These are phyloP conservation scores for Adoxophyes honmai DNA, from an alignment of 1,140 invertebrate genomes.

Conservation along the genomic window DNA sequence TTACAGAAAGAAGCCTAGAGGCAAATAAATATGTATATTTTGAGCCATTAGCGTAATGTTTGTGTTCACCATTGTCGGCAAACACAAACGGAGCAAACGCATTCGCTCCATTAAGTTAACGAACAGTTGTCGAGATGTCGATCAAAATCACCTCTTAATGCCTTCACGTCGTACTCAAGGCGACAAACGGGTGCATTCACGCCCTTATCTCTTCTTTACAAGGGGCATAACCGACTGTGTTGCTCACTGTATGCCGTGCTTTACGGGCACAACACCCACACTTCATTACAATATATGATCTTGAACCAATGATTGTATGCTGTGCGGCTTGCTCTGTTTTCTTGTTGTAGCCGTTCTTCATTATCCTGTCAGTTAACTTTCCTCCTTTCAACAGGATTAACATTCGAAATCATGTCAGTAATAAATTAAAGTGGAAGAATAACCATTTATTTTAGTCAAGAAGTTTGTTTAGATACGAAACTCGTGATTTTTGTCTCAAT, in stretches of 20 bases:
- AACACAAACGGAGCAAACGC: constrained; percentile 50
- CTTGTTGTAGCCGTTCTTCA: background rate
- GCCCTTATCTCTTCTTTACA: background rate
- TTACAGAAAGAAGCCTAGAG: background rate
- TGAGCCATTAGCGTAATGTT: constrained; percentile 26
- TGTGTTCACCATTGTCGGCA: constrained; percentile 36
- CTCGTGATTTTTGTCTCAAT: no score
- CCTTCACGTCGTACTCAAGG: constrained; percentile 37
- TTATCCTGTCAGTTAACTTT: constrained; percentile 5
- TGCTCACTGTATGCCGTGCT: constrained; percentile 12
- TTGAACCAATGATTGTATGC: constrained; percentile 41
- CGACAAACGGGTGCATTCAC: background rate
- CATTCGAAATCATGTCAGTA: no score
- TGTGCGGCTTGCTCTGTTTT: constrained; percentile 37
- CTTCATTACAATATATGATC: constrained; percentile 49
- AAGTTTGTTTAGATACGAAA: no score
- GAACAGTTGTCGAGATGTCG: constrained; percentile 73
- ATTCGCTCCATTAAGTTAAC: constrained; percentile 71
- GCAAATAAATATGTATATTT: constrained; percentile 8
- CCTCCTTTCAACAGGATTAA: no score
- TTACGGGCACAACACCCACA: constrained; percentile 62
- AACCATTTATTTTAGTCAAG: no score
- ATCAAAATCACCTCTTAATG: constrained; percentile 68
- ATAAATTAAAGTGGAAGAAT: no score
- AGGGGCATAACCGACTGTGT: background rate